Evolutionary conservation across 1,140 invertebrate genomes (phyloP), one percentile per base, ranked within the genome.

Genomic region (Drosophila hydei): DNA sequence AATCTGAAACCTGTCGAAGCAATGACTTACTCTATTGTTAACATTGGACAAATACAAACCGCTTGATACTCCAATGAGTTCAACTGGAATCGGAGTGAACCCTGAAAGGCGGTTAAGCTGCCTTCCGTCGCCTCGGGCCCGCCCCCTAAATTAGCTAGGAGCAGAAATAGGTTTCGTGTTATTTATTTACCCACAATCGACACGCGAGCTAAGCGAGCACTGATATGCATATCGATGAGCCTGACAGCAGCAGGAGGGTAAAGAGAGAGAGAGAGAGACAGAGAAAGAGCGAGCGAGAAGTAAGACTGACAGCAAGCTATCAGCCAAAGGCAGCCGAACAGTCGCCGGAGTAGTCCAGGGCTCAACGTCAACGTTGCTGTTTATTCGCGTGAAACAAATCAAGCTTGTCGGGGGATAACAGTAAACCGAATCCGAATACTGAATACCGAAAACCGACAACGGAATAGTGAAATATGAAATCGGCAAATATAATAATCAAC

Each of bases 111-210:
- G 40, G 38, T 11, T 11, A 6, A 12, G 14, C 6, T 36, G 23
- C 11, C 11, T 14, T 1, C n/a, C 6, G 38, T 36, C 43, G 18
- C 33, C 50, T 40, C 23, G 5, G 2, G 18, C 16, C 16, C 40
- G 6, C 42, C 7, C 19, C 18, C 64, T 50, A 51, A 36, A 45
- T 55, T 43, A 62, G 27, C 48, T 55, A 43, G 62, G 27, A 72
- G 75, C 79, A 72, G 72, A 88, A 88, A 87, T 88, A 78, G 83
- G 83, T 78, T 88, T 83, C 83, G 83, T 88, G 83, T 88, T 88
- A 88, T 89, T 88, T 88, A 88, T 88, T 88, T 88, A 79, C 83
- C 83, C 79, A 79, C 83, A 83, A 88, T 88, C 83, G 83, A 88
- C 83, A 88, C 83, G 83, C 83, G 83, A 87, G 54, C 68, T 42